Percentiles rank a stretch among this genome's conserved stretches.
These are phyloP conservation scores for Oreochromis tanganicae DNA, from an alignment of 2,113 vertebrate genomes.

Conservation along the genomic window DNA sequence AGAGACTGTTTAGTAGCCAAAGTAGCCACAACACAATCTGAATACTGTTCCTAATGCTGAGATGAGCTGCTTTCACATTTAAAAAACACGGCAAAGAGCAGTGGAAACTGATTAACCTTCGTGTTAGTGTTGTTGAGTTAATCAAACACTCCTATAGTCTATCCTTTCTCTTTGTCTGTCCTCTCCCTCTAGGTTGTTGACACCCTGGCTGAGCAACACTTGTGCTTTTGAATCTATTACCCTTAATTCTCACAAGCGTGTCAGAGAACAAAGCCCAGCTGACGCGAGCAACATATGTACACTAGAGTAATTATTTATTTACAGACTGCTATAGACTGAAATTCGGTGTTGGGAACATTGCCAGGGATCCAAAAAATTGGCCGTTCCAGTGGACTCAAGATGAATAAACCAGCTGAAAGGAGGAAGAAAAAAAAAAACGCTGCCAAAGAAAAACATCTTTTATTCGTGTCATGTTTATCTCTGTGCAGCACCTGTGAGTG, in stretches of 20 bases:
- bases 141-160: not conserved
- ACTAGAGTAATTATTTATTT: conserved; percentile 48
- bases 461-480: conserved; percentile 51
- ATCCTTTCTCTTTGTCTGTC: not conserved
- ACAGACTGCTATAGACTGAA: conserved; percentile 25
- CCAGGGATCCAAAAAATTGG: conserved; percentile 30
- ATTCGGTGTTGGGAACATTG: conserved; percentile 21
- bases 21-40: not conserved
- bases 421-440: not conserved
- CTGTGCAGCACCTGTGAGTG: conserved; percentile 39
- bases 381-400: not conserved
- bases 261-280: conserved; percentile 21
- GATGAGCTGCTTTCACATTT: not conserved
- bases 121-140: not conserved
- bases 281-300: conserved; percentile 44
- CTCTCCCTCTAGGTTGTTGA: conserved; percentile 7
- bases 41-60: not conserved
- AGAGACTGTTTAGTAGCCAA: not conserved
- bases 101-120: not conserved
- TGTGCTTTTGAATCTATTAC: conserved; percentile 31
- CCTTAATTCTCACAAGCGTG: conserved; percentile 31
- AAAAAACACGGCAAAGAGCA: not conserved
- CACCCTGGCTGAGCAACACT: conserved; percentile 27
- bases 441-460: conserved; percentile 32
- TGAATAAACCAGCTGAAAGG: conserved; percentile 34